Evolutionary conservation across 2,797 vertebrate genomes (phyloP).

Genomic region (Botia almorhae): DNA sequence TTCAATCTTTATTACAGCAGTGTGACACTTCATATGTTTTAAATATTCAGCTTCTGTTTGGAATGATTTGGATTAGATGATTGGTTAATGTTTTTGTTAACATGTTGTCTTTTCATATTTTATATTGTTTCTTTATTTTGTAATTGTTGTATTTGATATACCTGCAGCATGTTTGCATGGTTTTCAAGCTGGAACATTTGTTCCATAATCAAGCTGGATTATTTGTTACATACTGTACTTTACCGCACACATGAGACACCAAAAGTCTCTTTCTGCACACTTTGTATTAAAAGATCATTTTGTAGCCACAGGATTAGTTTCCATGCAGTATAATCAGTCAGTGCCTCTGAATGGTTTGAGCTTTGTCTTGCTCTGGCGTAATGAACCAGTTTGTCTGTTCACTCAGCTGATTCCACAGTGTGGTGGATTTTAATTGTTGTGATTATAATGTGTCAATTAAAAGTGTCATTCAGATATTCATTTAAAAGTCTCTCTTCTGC

Average conservation of each 20-base stretch:
- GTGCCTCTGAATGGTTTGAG: constrained; percentile 23
- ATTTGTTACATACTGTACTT: constrained; percentile 53
- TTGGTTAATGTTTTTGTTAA: constrained; percentile 6
- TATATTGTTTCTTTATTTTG: not conserved
- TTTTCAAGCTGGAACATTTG: constrained; percentile 52
- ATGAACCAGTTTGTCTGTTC: constrained; percentile 15
- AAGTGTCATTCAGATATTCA: constrained; percentile 11
- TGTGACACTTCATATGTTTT: constrained; percentile 53
- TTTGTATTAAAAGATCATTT: constrained; percentile 64
- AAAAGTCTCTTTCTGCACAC: constrained; percentile 59
- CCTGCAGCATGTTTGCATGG: constrained; percentile 74
- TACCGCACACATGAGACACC: constrained; percentile 48
- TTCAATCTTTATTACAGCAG: constrained; percentile 22
- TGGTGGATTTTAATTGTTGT: constrained; percentile 25
- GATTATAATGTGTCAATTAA: constrained; percentile 30
- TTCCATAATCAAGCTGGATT: no score
- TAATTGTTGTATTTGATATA: constrained; percentile 52
- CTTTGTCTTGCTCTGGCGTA: constrained; percentile 19
- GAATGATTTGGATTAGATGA: not conserved
- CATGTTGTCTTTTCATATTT: not conserved
- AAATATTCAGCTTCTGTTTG: constrained; percentile 47
- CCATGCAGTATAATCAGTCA: constrained; percentile 26
- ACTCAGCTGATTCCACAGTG: not conserved
- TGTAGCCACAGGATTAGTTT: constrained; percentile 55
- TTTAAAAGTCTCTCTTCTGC: not conserved